Percentiles rank a stretch among this genome's conserved stretches.
Conservation (phyloP, 1,140 invertebrate species). For the Andrena cerasifolii region DNA sequence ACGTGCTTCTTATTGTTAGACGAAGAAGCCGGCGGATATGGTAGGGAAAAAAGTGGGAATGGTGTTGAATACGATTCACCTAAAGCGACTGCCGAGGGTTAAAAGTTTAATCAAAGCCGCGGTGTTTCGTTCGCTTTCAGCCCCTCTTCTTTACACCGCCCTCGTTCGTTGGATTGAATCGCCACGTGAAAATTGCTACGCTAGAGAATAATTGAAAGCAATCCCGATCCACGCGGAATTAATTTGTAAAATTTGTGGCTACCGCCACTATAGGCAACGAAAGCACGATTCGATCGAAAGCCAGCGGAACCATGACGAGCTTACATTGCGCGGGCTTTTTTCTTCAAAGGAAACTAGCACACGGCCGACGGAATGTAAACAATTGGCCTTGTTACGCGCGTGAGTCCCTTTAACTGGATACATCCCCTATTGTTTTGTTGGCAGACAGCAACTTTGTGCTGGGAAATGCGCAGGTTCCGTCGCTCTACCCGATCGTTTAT, state of each 20-base stretch:
- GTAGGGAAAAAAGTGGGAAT: too few species aligned
- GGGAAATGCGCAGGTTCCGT: constrained; percentile 96
- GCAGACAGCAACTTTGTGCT: constrained; percentile 99
- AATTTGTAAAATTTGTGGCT: constrained; percentile 2
- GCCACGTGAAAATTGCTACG: background rate
- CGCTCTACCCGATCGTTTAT: constrained; percentile 96
- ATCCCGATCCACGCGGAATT: background rate
- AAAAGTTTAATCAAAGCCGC: constrained; percentile 10
- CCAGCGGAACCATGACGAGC: background rate
- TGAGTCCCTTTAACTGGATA: background rate
- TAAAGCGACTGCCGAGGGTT: too few species aligned
- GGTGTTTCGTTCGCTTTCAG: background rate
- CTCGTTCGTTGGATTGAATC: background rate
- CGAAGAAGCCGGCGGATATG: too few species aligned
- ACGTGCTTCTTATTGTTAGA: too few species aligned
- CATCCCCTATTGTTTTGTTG: constrained; percentile 76
- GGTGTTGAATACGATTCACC: too few species aligned
- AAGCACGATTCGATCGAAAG: background rate
- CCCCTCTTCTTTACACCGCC: background rate
- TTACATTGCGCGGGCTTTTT: background rate
- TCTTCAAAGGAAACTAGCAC: too few species aligned
- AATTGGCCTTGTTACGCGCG: too few species aligned
- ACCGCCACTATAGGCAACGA: background rate
- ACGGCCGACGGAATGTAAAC: too few species aligned
- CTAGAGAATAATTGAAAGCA: background rate